A percentile compares a stretch with the other conserved stretches of the same genome.
Conservation (phyloP, 2,113 vertebrate species). For the Amia ocellicauda region DNA sequence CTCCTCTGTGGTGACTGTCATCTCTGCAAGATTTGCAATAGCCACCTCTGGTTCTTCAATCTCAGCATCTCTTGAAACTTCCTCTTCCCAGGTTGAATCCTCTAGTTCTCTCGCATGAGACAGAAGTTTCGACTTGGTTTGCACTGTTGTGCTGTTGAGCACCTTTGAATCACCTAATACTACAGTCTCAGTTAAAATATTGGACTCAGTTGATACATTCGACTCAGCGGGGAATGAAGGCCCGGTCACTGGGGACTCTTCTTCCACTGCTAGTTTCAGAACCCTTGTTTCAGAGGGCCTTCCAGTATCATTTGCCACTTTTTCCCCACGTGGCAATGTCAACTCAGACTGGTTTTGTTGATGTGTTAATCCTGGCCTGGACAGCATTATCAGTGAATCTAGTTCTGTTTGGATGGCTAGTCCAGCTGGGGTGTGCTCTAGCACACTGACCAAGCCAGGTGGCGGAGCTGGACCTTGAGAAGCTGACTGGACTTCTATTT, state of each 20-base stretch:
- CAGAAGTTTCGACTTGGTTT: background rate
- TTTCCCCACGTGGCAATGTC: background rate
- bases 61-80: background rate
- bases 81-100: background rate
- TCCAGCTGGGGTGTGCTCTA: no score
- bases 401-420: no score
- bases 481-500: background rate
- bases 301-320: background rate
- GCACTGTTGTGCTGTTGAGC: background rate
- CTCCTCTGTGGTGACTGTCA: background rate
- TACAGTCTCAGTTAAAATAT: background rate
- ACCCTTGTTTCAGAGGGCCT: background rate
- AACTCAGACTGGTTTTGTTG: no score
- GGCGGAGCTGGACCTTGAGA: background rate
- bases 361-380: background rate
- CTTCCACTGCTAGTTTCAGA: background rate
- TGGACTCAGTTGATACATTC: background rate
- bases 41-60: background rate
- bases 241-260: background rate
- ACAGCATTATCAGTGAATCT: conserved; percentile 5
- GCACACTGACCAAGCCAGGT: no score
- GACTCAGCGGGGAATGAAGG: background rate
- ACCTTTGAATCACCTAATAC: background rate
- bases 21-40: background rate
- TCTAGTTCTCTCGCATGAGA: background rate